These are phyloP conservation scores for Hipposideros armiger DNA, from an alignment of 2,113 vertebrate species.

Conservation along the genomic window DNA sequence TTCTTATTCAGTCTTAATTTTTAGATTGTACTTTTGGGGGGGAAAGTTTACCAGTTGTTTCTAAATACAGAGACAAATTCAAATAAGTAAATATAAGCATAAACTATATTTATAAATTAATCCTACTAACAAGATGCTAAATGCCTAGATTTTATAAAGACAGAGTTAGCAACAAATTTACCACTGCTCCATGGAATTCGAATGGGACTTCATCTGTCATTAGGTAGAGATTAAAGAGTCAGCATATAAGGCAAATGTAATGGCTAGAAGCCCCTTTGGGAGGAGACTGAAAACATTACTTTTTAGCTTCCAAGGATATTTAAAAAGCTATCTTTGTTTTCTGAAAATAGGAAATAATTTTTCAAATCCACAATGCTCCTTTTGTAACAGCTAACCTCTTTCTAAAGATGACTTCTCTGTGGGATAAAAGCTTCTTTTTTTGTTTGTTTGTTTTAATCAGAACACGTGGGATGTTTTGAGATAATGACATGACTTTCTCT, in stretches of 20 bases:
- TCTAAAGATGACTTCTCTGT: conserved; percentile 28
- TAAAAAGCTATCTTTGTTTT: conserved; percentile 52
- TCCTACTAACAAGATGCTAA: background rate
- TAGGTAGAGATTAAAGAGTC: conserved; percentile 15
- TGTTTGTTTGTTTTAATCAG: conserved; percentile 45
- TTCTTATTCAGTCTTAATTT: conserved; percentile 29
- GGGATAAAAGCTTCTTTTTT: background rate
- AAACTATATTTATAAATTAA: conserved; percentile 1
- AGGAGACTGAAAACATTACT: conserved; percentile 1
- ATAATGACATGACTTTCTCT: conserved; percentile 9
- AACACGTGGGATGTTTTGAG: conserved; percentile 42
- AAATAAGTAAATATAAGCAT: conserved; percentile 5
- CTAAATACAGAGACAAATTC: background rate
- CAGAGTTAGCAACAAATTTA: conserved; percentile 1
- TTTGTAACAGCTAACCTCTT: conserved; percentile 52
- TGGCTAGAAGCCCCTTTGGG: background rate
- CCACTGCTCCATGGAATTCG: background rate
- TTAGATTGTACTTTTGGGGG: background rate
- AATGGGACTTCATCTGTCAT: conserved; percentile 9
- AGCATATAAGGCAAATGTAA: background rate
- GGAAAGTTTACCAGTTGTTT: background rate
- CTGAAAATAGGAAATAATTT: conserved; percentile 45
- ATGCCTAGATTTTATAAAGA: conserved; percentile 28
- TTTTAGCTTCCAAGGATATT: background rate
- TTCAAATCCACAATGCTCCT: conserved; percentile 30